Evolutionary conservation across 1,140 invertebrate genomes (phyloP).

Genomic region (Dendrolimus kikuchii): DNA sequence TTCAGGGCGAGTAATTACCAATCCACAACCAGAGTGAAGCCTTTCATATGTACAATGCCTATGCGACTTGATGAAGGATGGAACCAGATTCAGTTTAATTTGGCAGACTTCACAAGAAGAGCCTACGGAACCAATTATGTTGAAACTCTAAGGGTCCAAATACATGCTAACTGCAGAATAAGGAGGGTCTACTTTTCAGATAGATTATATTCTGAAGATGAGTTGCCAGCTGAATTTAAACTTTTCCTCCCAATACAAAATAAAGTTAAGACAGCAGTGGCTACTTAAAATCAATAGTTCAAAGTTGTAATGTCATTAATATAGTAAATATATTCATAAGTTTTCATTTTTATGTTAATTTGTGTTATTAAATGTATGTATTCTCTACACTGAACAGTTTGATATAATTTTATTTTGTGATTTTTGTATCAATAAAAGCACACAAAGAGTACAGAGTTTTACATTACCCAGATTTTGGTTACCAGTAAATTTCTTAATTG

Average conservation of each 20-base stretch:
- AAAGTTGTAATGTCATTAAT: constrained; percentile 22
- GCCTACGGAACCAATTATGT: constrained; percentile 99
- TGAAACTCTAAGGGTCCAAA: constrained; percentile 97
- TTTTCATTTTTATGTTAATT: constrained; percentile 29
- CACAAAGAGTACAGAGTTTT: no score
- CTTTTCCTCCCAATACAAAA: constrained; percentile 94
- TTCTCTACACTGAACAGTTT: constrained; percentile 11
- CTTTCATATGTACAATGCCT: constrained; percentile 99
- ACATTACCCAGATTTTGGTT: no score
- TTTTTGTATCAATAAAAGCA: no score
- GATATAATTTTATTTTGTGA: no score
- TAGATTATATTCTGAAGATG: constrained; percentile 98
- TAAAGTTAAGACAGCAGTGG: constrained; percentile 76
- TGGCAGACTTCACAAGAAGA: constrained; percentile 97
- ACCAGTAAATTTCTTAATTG: no score
- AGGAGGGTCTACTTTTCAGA: constrained; percentile 99
- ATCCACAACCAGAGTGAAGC: constrained; percentile 97
- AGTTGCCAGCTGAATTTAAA: constrained; percentile 99
- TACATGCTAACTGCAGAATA: constrained; percentile 99
- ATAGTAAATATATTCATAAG: constrained; percentile 52
- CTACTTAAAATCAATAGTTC: constrained; percentile 41
- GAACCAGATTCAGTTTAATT: constrained; percentile 98
- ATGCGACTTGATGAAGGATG: constrained; percentile 98
- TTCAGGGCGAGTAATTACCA: constrained; percentile 99
- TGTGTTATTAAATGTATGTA: constrained; percentile 19